Conservation (phyloP, 2,797 vertebrate genomes). For the Rhodeus uyekii region DNA sequence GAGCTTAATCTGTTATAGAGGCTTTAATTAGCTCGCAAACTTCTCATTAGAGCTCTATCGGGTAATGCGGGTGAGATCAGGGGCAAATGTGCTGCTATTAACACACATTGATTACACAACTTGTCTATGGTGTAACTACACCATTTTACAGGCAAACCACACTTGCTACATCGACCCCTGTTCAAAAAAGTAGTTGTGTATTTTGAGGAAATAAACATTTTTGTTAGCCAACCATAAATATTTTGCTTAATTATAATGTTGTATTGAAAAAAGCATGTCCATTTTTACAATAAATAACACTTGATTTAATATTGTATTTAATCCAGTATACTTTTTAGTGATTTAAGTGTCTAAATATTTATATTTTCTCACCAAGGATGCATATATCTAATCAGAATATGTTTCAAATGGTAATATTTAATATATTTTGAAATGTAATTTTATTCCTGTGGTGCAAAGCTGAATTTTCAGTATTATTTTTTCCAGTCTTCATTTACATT, state of each 20-base stretch:
- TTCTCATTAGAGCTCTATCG: constrained; percentile 15
- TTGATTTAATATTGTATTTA: neutral
- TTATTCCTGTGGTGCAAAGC: neutral
- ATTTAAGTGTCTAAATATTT: neutral
- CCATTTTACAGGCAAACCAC: neutral
- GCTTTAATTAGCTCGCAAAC: constrained; percentile 9
- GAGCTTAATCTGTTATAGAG: constrained; percentile 15
- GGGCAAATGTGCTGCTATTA: neutral
- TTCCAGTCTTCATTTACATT: neutral
- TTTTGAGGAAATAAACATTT: neutral
- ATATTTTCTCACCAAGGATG: neutral
- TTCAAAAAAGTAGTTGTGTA: neutral
- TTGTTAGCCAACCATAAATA: neutral
- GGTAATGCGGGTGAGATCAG: neutral
- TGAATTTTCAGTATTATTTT: neutral
- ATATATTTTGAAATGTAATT: neutral
- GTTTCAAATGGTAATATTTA: neutral
- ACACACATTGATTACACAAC: constrained; percentile 16
- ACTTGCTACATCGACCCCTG: neutral
- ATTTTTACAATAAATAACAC: neutral
- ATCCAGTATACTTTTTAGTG: neutral
- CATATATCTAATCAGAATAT: neutral
- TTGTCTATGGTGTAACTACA: neutral
- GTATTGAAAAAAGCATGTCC: neutral
- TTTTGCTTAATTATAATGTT: neutral